Evolutionary conservation across 2,797 vertebrate genomes (phyloP).

Genomic region (Pteropus rufus): DNA sequence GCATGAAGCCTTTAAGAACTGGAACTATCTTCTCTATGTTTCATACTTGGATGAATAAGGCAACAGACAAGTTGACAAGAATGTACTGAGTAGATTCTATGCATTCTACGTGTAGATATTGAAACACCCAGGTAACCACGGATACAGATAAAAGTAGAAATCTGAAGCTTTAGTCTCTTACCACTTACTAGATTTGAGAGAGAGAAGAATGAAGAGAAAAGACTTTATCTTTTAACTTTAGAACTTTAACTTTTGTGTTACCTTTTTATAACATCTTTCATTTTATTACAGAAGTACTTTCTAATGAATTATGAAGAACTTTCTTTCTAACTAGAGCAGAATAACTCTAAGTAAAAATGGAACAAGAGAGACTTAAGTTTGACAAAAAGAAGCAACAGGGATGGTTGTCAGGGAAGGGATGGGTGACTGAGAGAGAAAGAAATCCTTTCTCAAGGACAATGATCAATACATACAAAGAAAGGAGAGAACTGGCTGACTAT

Average conservation of each 20-base stretch:
- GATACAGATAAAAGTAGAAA: neutral
- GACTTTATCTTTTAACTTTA: neutral
- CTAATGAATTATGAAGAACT: constrained; percentile 10
- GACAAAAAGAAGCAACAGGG: neutral
- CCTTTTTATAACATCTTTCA: neutral
- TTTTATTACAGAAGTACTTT: constrained; percentile 15
- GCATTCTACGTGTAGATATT: neutral
- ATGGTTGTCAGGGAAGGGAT: neutral
- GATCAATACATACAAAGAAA: neutral
- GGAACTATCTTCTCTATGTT: neutral
- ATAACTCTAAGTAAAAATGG: neutral
- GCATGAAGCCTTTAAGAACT: neutral
- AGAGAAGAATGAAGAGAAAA: neutral
- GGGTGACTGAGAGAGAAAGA: neutral
- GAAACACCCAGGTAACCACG: neutral
- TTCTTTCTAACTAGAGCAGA: neutral
- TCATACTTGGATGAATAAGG: neutral
- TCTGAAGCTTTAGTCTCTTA: neutral
- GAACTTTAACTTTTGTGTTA: neutral
- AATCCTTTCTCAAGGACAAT: neutral
- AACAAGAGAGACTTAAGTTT: neutral
- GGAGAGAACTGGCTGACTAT: neutral
- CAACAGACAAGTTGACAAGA: neutral
- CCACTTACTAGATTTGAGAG: neutral
- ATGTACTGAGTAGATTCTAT: neutral